Evolutionary conservation across 2,888 invertebrate genomes (phyloP), one percentile per base, ranked within the genome.

Genomic region (Epinotia ramella): DNA sequence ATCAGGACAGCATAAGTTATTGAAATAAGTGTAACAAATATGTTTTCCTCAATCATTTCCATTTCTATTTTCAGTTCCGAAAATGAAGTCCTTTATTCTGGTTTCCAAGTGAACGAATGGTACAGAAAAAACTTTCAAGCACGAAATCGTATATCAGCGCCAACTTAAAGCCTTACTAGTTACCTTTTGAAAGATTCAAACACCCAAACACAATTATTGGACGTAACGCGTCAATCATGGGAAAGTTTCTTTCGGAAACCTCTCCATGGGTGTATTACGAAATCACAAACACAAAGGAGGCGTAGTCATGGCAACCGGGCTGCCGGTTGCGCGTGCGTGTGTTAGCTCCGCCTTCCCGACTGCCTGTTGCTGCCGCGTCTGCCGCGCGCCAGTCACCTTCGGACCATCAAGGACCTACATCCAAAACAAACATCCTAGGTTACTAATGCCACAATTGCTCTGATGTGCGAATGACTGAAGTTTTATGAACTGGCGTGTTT

Each of bases 261-360:
- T 84, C 80, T 81, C 79, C 83, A 81, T 81, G 84, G 78, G 77
- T 80, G 81, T 86, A 84, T 84, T 81, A 77, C 80, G 86, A 85
- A 87, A 90, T 91, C 90, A 92, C 89, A 93, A 94, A 93, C 93
- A 94, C 81, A 81, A 85, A 88, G 90, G 88, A 91, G 91, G 90
- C 90, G 95, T 94, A 81, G 88, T 86, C 91, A 94, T 94, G 87
- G 88, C 87, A 91, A 95, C 95, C 80, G 84, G 71, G 76, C 77
- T 76, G 73, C 11, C 79, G 77, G 83, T 66, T 84, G 91, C 95
- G 95, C 94, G 92, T 86, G 82, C 92, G 90, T 89, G 88, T 78
- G 80, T 70, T 81, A 80, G 86, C 91, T 89, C 91, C 93, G 90
- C 93, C 94, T 87, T 74, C 81, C 79, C 80, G 83, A 84, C 90